Evolutionary conservation across 2,113 vertebrate genomes (phyloP).

Genomic region (Symphodus melops): DNA sequence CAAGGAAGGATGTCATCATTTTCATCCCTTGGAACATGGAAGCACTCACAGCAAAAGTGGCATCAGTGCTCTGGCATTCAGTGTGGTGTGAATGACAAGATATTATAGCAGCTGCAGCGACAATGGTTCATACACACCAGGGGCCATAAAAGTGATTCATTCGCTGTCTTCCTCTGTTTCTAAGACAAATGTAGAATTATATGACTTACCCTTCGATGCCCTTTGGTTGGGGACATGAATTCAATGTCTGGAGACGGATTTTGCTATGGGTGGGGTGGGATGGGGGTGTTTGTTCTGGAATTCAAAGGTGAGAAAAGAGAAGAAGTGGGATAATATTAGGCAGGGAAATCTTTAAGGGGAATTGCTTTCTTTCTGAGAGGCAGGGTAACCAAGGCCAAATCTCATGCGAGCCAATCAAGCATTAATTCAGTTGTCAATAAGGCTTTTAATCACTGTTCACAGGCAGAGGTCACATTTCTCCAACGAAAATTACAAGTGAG

Average conservation of each 20-base stretch:
- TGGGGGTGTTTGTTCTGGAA: slow-evolving; percentile 18
- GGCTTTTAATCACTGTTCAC: slow-evolving; percentile 42
- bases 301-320: slow-evolving; percentile 36
- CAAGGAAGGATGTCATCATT: slow-evolving; percentile 65
- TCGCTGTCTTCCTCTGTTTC: slow-evolving; percentile 62
- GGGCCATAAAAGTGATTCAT: slow-evolving; percentile 74
- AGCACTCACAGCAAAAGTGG: slow-evolving; percentile 62
- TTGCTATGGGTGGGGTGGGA: background rate
- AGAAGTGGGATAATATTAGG: slow-evolving; percentile 40
- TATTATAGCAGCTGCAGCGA: slow-evolving; percentile 67
- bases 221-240: slow-evolving; percentile 61
- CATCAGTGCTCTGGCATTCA: slow-evolving; percentile 58
- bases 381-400: slow-evolving; percentile 29
- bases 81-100: slow-evolving; percentile 73
- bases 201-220: slow-evolving; percentile 72
- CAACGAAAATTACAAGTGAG: slow-evolving; percentile 23
- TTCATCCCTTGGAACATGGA: slow-evolving; percentile 59
- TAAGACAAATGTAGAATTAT: slow-evolving; percentile 72
- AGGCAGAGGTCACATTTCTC: slow-evolving; percentile 18
- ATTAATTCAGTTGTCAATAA: slow-evolving; percentile 58
- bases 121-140: slow-evolving; percentile 52
- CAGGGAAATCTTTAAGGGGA: slow-evolving; percentile 54
- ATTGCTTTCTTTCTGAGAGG: slow-evolving; percentile 56
- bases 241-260: slow-evolving; percentile 26
- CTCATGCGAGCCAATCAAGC: slow-evolving; percentile 40